phyloP scores from a whole-genome alignment of 2,888 invertebrate genomes.

The Idaea dimidiata region DNA sequence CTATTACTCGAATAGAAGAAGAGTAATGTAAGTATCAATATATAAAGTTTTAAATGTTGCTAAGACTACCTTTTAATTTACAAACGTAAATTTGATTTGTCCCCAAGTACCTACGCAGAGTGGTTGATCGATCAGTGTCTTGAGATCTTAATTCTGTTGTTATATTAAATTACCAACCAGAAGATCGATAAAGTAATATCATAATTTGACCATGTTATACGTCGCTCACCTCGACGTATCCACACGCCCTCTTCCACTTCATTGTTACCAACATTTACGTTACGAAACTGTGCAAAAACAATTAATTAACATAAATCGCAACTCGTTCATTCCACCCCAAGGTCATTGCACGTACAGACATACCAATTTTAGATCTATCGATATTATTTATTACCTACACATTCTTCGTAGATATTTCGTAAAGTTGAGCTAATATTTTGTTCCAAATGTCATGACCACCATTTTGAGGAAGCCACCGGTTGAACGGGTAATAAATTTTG shows the following conservation, averaged over 20 bases:
- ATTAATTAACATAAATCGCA: slow-evolving; percentile 27
- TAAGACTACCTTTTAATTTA: too few relatives aligned
- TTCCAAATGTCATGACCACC: neutral
- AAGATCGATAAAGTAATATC: too few relatives aligned
- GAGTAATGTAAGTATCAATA: too few relatives aligned
- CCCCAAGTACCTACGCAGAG: too few relatives aligned
- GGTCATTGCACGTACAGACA: slow-evolving; percentile 29
- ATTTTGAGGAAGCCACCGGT: neutral
- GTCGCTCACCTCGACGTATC: slow-evolving; percentile 11
- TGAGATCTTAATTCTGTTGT: too few relatives aligned
- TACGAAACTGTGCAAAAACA: slow-evolving; percentile 45
- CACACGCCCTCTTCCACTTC: slow-evolving; percentile 17
- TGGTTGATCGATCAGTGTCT: too few relatives aligned
- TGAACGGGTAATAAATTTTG: neutral
- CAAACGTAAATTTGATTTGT: too few relatives aligned
- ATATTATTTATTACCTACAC: neutral
- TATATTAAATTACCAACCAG: too few relatives aligned
- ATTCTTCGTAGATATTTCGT: neutral
- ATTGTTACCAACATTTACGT: slow-evolving; percentile 11
- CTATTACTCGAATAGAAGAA: too few relatives aligned
- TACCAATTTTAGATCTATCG: neutral
- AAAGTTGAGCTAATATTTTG: neutral
- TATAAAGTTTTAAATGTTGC: too few relatives aligned
- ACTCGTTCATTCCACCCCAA: slow-evolving; percentile 47
- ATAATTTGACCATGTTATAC: neutral